Conservation (phyloP, 2,888 invertebrate species). For the Hylaea fasciaria region DNA sequence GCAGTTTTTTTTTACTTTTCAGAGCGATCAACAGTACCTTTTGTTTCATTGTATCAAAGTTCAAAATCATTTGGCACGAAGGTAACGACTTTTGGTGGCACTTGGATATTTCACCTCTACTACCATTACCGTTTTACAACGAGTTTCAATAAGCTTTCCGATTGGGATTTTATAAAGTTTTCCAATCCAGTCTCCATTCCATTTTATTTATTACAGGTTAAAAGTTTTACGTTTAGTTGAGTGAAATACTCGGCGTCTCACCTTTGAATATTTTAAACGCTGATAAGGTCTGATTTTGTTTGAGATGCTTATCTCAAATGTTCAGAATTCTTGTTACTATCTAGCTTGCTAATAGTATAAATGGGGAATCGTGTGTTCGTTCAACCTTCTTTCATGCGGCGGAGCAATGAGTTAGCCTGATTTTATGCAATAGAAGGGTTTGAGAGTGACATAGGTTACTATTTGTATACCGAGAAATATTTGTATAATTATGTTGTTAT, state of each 20-base stretch:
- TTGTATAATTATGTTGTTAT: too few species aligned
- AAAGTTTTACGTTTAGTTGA: background rate
- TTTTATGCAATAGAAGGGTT: too few species aligned
- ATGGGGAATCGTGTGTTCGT: too few species aligned
- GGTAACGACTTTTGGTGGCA: conserved; percentile 39
- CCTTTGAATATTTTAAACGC: background rate
- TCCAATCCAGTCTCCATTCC: conserved; percentile 39
- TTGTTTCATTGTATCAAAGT: conserved; percentile 25
- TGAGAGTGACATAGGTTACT: too few species aligned
- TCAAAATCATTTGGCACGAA: conserved; percentile 40
- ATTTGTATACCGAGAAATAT: too few species aligned
- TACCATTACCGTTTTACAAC: conserved; percentile 49
- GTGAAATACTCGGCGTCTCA: background rate
- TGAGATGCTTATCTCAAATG: too few species aligned
- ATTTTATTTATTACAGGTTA: conserved; percentile 12
- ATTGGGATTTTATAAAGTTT: conserved; percentile 43
- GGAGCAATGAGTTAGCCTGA: too few species aligned
- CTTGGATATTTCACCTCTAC: conserved; percentile 45
- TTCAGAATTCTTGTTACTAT: too few species aligned
- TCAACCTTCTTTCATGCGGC: too few species aligned
- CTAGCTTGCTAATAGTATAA: too few species aligned
- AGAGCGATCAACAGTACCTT: background rate
- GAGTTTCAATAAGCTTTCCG: conserved; percentile 54
- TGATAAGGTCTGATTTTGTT: background rate
- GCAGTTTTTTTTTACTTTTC: background rate